phyloP scores from a whole-genome alignment of 2,888 invertebrate genomes.

The Euplagia quadripunctaria region DNA sequence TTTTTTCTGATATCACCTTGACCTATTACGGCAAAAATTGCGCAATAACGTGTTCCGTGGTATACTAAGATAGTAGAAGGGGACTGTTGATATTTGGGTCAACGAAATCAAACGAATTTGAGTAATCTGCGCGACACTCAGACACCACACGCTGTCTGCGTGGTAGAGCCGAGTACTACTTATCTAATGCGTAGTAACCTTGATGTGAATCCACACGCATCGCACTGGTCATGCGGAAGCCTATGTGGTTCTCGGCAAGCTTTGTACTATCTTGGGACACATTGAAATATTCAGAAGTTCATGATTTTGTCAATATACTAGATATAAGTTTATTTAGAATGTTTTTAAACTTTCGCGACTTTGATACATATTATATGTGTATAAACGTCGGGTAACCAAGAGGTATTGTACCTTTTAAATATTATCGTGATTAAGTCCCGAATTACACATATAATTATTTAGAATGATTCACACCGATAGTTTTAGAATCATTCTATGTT shows the following conservation, averaged over 20 bases:
- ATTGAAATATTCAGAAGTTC: background rate
- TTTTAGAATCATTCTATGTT: background rate
- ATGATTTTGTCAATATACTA: too few relatives aligned
- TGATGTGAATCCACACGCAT: constrained; percentile 65
- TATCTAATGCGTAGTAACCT: constrained; percentile 68
- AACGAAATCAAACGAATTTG: constrained; percentile 48
- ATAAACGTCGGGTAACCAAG: too few relatives aligned
- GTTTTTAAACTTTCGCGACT: too few relatives aligned
- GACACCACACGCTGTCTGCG: constrained; percentile 57
- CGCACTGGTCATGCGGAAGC: constrained; percentile 67
- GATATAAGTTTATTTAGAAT: background rate
- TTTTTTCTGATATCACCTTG: constrained; percentile 66
- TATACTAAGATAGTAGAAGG: constrained; percentile 26
- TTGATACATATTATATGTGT: too few relatives aligned
- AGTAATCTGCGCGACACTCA: constrained; percentile 52
- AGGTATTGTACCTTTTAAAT: too few relatives aligned
- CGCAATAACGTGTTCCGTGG: constrained; percentile 59
- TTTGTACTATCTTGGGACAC: background rate
- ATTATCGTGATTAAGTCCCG: too few relatives aligned
- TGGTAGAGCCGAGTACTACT: constrained; percentile 53
- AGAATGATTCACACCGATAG: background rate
- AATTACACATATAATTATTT: too few relatives aligned
- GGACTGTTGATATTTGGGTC: constrained; percentile 33
- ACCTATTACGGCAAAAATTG: constrained; percentile 72
- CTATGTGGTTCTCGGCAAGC: constrained; percentile 47